phyloP scores from a whole-genome alignment of 2,113 vertebrate genomes.

The Proterorhinus semilunaris region DNA sequence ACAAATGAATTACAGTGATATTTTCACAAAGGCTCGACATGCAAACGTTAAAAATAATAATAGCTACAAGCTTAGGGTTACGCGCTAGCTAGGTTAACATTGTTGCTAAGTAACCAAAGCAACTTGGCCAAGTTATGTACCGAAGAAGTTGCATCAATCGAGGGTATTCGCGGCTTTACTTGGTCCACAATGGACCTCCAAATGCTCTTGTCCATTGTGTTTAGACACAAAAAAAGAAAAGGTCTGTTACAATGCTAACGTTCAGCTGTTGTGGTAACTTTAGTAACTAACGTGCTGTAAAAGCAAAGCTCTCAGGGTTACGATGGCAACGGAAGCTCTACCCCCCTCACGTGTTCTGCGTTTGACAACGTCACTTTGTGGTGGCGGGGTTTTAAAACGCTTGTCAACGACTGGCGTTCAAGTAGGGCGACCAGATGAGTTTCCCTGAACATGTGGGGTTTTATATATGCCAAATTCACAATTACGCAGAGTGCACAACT shows the following conservation, averaged over 20 bases:
- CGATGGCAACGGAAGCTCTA: conserved; percentile 1
- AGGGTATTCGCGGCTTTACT: conserved; percentile 75
- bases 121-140: conserved; percentile 23
- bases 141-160: conserved; percentile 74
- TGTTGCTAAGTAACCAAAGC: not conserved
- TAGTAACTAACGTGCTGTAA: not conserved
- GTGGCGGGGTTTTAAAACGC: not conserved
- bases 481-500: no score
- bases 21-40: no score
- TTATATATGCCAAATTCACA: no score
- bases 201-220: conserved; percentile 23
- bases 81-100: not conserved
- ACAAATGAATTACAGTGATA: no score
- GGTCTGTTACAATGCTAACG: not conserved
- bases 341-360: not conserved
- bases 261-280: not conserved
- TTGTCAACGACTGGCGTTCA: not conserved
- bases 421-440: no score
- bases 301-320: not conserved
- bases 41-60: no score
- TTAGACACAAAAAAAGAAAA: not conserved
- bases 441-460: no score
- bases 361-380: not conserved
- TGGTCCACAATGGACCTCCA: conserved; percentile 73
- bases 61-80: not conserved